A percentile compares a stretch with the other conserved stretches of the same genome.
phyloP scores from a whole-genome alignment of 2,797 vertebrate species.

The Argyrosomus regius region DNA sequence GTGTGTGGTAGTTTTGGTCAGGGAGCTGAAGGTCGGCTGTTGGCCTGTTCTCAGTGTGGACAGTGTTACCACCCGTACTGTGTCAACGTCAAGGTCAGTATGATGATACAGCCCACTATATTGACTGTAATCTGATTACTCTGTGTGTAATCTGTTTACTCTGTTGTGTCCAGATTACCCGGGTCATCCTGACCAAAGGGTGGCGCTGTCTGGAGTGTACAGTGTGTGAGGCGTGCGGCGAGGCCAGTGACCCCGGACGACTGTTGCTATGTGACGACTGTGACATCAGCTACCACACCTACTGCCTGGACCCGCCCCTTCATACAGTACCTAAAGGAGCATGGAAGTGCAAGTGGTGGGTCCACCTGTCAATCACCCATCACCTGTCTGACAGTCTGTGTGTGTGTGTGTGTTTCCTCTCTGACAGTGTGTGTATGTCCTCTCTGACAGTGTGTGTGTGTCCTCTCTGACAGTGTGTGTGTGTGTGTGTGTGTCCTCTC shows the following conservation, averaged over 20 bases:
- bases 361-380: slow-evolving; percentile 27
- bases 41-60: slow-evolving; percentile 97
- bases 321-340: slow-evolving; percentile 94
- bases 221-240: slow-evolving; percentile 94
- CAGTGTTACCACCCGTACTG: slow-evolving; percentile 99
- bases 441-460: no score
- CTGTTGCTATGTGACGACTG: slow-evolving; percentile 95
- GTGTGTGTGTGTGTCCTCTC: no score
- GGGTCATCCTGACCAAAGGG: slow-evolving; percentile 94
- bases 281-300: slow-evolving; percentile 97
- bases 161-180: slow-evolving; percentile 86
- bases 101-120: no score
- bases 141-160: not conserved
- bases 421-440: no score
- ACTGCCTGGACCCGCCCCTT: slow-evolving; percentile 94
- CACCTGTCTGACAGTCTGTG: no score
- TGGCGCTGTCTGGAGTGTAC: slow-evolving; percentile 97
- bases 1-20: slow-evolving; percentile 98
- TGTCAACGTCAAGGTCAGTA: slow-evolving; percentile 95
- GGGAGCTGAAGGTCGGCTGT: slow-evolving; percentile 93
- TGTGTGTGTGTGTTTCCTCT: no score
- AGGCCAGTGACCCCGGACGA: slow-evolving; percentile 92
- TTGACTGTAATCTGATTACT: not conserved
- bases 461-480: no score
- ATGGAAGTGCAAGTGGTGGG: slow-evolving; percentile 98